Base-by-base conservation (phyloP, 30 jellyfish, hydroid and myxozoan species). In the Catostylus mosaicus region DNA sequence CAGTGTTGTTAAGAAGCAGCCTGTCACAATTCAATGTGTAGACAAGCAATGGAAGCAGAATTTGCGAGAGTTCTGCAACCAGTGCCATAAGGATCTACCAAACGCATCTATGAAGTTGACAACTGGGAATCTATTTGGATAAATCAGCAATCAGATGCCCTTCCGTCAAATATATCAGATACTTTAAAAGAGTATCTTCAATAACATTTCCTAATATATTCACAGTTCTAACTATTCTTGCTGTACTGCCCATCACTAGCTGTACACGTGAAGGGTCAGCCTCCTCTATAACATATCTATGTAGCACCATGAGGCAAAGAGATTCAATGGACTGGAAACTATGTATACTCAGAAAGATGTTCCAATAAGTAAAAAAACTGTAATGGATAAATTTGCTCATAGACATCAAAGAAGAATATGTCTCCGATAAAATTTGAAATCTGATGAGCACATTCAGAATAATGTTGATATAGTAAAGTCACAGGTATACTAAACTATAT, bases 301-400 rank as follows among this genome's bases (percentile, higher is more conserved):
- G 80, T 4, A 67, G 63, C 69, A 67, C 18, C 4, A 67, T 67
- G 80, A 30, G 27, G 19, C 33, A 67, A 67, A 36, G 14, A 68
- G 80, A 6, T 31, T 67, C 3, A 67, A 67, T 36, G 80, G 80
- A 5, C 60, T 67, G 20, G 80, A 68, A 67, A 14, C 80, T 24
- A 4, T 67, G 24, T 67, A 67, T 10, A 67, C 63, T 3, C 80
- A 67, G 68, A 32, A n/a, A 8, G 80, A 67, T 33, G 31, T 50
- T 2, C 19, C 19, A 10, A 18, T 50, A 50, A 16, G 24, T 16
- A 50, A 3, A 3, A 18, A 50, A 4, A 3, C 19, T 5, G 63
- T 18, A 23, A 50, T 50, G 24, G 24, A 50, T 27, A 50, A 9
- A 50, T 50, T 50, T 16, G 63, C 63, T 18, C 18, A 16, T 3